Base-by-base conservation (phyloP, 2,888 invertebrate genomes). In the Amblyteles armatorius region DNA sequence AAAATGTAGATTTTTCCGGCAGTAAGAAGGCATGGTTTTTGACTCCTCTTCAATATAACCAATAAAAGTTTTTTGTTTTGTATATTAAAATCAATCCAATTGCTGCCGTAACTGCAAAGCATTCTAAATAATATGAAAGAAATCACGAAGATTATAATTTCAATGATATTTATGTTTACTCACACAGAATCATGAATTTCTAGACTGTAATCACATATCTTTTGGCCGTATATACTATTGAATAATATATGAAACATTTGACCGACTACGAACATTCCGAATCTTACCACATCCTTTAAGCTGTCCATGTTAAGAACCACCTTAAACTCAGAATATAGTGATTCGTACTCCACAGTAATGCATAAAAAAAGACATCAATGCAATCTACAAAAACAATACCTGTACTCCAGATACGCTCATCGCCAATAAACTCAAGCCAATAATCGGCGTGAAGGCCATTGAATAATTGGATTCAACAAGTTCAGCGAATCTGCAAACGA, bases 11-110 rank as follows among this genome's bases (percentile, higher is more conserved):
- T 33, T 33, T 65, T 36, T 16, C 40, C 52, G 19, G 52, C 52
- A 19, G n/a, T 52, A 52, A 52, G 52, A 52, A 52, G 52, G 19
- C 52, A 52, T n/a, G 52, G 52, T 52, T 52, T 52, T 9, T 52
- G 52, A 19, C 52, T 52, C 7, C 52, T 6, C 19, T 19, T 52
- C 52, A 52, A 19, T 52, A 52, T n/a, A 19, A 52, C 5, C 7
- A 19, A 2, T 19, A 52, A 19, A n/a, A 52, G 52, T 9, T 52
- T 52, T 52, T 52, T n/a, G 9, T 7, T 52, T 52, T n/a, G 7
- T 2, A 19, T 52, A 7, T 9, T 19, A 7, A 52, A 52, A 19
- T 52, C 19, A 9, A 52, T 7, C 52, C 52, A 52, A 2, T 52
- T 6, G 5, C 19, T 19, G 19, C 19, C 52, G n/a, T 52, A 52